These are phyloP conservation scores for Hipparchia semele DNA, from an alignment of 2,888 invertebrate species.

Conservation along the genomic window DNA sequence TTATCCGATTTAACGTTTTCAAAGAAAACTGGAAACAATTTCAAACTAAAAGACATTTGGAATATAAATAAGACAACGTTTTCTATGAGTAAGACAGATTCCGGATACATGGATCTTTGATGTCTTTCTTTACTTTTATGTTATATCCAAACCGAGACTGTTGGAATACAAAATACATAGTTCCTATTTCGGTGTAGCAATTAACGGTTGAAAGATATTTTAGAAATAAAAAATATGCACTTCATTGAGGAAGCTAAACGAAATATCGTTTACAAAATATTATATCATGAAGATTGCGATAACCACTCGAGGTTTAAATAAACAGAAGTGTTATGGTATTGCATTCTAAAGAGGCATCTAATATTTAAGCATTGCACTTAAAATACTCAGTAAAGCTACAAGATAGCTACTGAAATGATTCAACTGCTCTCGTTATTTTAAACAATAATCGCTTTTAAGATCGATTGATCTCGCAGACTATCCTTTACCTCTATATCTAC, in stretches of 20 bases:
- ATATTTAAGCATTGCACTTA: slow-evolving; percentile 29
- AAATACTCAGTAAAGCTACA: slow-evolving; percentile 22
- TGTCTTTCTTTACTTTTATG: slow-evolving; percentile 9
- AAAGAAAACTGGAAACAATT: not conserved
- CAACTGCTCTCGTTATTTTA: slow-evolving; percentile 17
- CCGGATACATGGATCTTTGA: slow-evolving; percentile 19
- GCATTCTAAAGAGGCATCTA: slow-evolving; percentile 22
- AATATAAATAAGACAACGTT: not conserved
- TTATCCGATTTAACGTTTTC: not conserved
- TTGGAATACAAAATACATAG: not conserved
- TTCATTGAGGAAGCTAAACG: not conserved
- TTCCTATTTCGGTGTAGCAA: not conserved
- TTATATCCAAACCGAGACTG: not conserved
- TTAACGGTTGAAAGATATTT: not conserved
- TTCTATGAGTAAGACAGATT: not conserved
- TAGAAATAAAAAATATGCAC: not conserved
- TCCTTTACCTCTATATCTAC: not conserved
- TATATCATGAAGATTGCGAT: slow-evolving; percentile 19
- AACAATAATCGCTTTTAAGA: slow-evolving; percentile 11
- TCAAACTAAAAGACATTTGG: not conserved
- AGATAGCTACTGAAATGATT: slow-evolving; percentile 15
- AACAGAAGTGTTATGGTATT: slow-evolving; percentile 33
- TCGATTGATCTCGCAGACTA: slow-evolving; percentile 16
- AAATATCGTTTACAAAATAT: not conserved
- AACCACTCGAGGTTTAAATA: slow-evolving; percentile 33